Evolutionary conservation across 2,113 vertebrate genomes (phyloP), one percentile per base, ranked within the genome.

Genomic region (Perognathus longimembris): DNA sequence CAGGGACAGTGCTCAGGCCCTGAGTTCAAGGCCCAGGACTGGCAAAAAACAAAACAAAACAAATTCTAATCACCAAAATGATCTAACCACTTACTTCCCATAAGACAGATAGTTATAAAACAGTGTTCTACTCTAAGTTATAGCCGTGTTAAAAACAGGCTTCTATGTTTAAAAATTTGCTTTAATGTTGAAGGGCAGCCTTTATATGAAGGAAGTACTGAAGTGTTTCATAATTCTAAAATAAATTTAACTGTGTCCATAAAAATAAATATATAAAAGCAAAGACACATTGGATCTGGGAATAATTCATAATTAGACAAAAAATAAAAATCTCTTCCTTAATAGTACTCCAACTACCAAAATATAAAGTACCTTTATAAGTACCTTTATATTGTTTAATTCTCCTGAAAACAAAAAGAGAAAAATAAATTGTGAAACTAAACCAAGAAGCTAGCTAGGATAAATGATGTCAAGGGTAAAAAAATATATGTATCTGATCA

Each of bases 71-170:
- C 5, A 38, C 24, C 66, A 82, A 45, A 69, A 2, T 87, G 24
- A 64, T 75, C 24, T 50, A 38, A 24, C 28, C 30, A 36, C 84
- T 89, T 74, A 57, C 71, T 32, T 94, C 45, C 70, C 80, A 14
- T 84, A 26, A 50, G 79, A 42, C 66, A 91, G n/a, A 92, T 84
- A 90, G 84, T 77, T 22, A 61, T 59, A 59, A 90, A 42, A 85
- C 45, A 80, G 34, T 87, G 17, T 54, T 8, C 81, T 81, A 50
- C 61, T 70, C 36, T 80, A 77, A 54, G 71, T 66, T 38, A 8
- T 11, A 30, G 30, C 6, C 81, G 50, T 1, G 79, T 3, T 78
- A 50, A 92, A 42, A 86, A 45, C 1, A 30, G 45, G 91, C 77
- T 91, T 69, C 80, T 69, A n/a, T 32, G 12, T 91, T 26, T 38